A percentile compares a stretch with the other conserved stretches of the same genome.
Evolutionary conservation across 2,888 invertebrate genomes (phyloP).

Genomic region (Ophion costatus): DNA sequence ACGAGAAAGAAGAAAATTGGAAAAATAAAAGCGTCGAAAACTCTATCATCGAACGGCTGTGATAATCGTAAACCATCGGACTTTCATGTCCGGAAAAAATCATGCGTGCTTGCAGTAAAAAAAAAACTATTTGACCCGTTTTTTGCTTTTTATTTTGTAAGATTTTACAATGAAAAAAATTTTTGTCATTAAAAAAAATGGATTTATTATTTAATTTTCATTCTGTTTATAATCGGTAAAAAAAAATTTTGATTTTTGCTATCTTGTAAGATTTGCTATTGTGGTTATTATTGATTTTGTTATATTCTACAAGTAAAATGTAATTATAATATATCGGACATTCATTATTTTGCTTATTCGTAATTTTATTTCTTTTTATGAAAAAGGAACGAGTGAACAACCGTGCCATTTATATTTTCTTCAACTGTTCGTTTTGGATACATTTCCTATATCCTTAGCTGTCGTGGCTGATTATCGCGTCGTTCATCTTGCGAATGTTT

Average conservation of each 20-base stretch:
- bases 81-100: background rate
- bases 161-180: background rate
- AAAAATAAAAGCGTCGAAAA: constrained; percentile 35
- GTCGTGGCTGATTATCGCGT: constrained; percentile 30
- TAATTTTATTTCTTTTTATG: background rate
- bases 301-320: background rate
- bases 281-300: too few relatives aligned
- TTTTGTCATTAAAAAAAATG: background rate
- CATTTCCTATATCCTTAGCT: constrained; percentile 13
- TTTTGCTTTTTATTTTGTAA: background rate
- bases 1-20: background rate
- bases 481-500: constrained; percentile 24
- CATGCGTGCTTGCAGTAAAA: background rate
- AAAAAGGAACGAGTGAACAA: background rate
- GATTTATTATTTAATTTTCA: background rate
- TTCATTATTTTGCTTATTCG: background rate
- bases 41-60: constrained; percentile 47
- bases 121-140: constrained; percentile 7
- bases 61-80: constrained; percentile 31
- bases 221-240: constrained; percentile 2
- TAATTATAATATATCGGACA: too few relatives aligned
- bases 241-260: too few relatives aligned
- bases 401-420: too few relatives aligned
- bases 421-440: background rate
- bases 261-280: too few relatives aligned